Conservation (phyloP, 1,140 invertebrate species). For the Tribolium madens region DNA sequence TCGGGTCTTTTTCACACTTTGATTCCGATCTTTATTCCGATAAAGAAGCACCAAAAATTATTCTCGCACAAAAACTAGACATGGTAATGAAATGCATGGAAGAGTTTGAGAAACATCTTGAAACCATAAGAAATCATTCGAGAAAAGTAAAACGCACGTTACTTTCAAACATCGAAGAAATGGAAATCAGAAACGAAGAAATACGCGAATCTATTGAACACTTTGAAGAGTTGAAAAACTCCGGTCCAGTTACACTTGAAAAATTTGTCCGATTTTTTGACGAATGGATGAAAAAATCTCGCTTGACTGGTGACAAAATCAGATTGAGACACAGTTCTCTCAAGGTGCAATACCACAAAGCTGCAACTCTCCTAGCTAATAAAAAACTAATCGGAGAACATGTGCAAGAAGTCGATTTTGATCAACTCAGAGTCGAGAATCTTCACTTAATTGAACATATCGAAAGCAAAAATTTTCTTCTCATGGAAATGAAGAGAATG, state of each 20-base stretch:
- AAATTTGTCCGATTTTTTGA: not conserved
- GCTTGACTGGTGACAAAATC: not conserved
- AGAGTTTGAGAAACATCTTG: not conserved
- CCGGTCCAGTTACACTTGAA: not conserved
- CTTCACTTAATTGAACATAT: not conserved
- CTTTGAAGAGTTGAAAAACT: not conserved
- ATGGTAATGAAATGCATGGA: not conserved
- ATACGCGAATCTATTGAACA: not conserved
- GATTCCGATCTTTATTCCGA: not conserved
- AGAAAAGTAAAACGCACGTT: not conserved
- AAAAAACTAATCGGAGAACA: not conserved
- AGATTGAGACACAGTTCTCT: not conserved
- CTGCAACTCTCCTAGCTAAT: not conserved
- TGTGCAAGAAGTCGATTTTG: not conserved
- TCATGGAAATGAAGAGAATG: constrained; percentile 12
- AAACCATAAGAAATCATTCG: not conserved
- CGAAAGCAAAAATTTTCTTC: not conserved
- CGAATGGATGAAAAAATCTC: not conserved
- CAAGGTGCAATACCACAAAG: not conserved
- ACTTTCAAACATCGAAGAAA: not conserved
- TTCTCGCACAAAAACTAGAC: not conserved
- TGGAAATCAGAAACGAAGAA: not conserved
- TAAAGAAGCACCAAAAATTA: not conserved
- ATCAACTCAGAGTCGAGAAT: not conserved
- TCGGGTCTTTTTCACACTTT: not conserved